Conservation (phyloP, 2,888 invertebrate species). For the Cyclophora punctaria region DNA sequence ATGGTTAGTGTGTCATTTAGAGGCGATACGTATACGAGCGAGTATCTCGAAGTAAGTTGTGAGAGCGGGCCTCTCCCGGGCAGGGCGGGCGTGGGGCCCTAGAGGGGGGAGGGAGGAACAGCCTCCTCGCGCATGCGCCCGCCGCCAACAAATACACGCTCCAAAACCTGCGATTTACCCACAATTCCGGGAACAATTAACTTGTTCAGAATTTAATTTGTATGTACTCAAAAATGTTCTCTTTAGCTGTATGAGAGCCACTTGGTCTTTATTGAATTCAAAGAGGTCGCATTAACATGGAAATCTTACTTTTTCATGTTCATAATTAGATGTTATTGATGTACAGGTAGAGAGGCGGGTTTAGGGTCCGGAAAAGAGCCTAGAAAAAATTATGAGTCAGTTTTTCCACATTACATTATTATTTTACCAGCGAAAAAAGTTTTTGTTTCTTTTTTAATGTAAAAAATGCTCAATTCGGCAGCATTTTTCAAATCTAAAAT, state of each 20-base stretch:
- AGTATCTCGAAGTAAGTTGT: no score
- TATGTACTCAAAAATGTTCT: constrained; percentile 33
- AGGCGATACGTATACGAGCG: no score
- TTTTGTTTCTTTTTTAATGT: no score
- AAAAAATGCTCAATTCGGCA: no score
- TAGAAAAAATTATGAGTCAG: no score
- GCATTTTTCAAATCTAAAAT: no score
- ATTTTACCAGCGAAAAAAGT: no score
- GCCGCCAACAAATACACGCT: no score
- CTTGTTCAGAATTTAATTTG: constrained; percentile 42
- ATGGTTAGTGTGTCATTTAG: no score
- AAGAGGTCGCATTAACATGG: neutral
- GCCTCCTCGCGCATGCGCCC: constrained; percentile 51
- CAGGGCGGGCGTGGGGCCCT: constrained; percentile 43
- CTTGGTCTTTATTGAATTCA: constrained; percentile 17
- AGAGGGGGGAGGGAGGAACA: constrained; percentile 41
- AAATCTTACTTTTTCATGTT: neutral
- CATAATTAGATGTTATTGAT: constrained; percentile 2
- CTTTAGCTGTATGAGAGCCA: constrained; percentile 17
- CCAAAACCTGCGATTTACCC: constrained; percentile 28
- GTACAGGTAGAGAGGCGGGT: constrained; percentile 1
- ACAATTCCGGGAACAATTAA: constrained; percentile 45
- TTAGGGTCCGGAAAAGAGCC: no score
- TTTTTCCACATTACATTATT: no score
- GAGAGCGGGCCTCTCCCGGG: constrained; percentile 30